Conservation (phyloP, 1,140 invertebrate species). For the Cotesia typhae region DNA sequence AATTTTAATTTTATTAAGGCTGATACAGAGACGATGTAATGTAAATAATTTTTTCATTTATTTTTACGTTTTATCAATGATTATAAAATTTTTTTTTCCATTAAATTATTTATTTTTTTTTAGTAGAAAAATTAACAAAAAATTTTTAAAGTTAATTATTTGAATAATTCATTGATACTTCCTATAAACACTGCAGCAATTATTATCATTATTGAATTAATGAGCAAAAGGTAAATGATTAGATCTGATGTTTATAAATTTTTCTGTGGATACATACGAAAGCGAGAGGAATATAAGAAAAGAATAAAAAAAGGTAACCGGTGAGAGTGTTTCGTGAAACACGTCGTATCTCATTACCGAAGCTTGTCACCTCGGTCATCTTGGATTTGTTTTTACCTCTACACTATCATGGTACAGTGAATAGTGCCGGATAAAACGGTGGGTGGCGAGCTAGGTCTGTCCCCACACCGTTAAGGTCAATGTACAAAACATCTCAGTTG, state of each 20-base stretch:
- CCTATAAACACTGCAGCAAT: too few species aligned
- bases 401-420: constrained; percentile 31
- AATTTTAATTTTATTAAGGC: too few species aligned
- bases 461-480: constrained; percentile 58
- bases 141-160: too few species aligned
- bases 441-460: constrained; percentile 51
- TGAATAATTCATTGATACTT: too few species aligned
- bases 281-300: constrained; percentile 53
- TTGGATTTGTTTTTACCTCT: background rate
- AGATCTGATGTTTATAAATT: constrained; percentile 1
- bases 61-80: too few species aligned
- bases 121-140: too few species aligned
- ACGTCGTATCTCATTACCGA: constrained; percentile 48
- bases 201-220: background rate
- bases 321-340: constrained; percentile 46
- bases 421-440: constrained; percentile 39
- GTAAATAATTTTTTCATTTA: too few species aligned
- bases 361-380: constrained; percentile 44
- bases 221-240: background rate
- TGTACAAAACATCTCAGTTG: constrained; percentile 43
- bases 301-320: background rate
- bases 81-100: too few species aligned
- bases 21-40: too few species aligned
- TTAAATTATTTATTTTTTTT: too few species aligned
- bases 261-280: constrained; percentile 55